Evolutionary conservation across 92 coral and sea anemone species (phyloP).

Genomic region (Hydrozoanthus gracilis): DNA sequence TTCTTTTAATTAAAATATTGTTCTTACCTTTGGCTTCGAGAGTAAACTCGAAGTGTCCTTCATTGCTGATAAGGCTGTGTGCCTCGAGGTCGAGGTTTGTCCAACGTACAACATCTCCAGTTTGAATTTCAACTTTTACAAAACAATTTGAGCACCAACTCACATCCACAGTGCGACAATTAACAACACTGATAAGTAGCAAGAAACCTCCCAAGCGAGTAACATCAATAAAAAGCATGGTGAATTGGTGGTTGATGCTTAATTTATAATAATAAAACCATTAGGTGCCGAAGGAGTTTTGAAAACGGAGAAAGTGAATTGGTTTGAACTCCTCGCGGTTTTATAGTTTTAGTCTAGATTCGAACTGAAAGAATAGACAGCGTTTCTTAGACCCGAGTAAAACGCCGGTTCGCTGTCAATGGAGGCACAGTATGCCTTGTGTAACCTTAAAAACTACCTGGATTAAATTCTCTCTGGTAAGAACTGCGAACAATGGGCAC

Average conservation of each 20-base stretch:
- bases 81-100: constrained; percentile 41
- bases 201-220: constrained; percentile 31
- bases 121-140: constrained; percentile 27
- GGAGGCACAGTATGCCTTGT: neutral
- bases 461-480: constrained; percentile 32
- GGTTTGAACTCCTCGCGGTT: too few species aligned
- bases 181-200: neutral
- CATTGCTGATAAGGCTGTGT: constrained; percentile 23
- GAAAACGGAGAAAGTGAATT: neutral
- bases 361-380: too few species aligned
- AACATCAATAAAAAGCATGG: neutral
- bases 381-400: too few species aligned
- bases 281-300: neutral
- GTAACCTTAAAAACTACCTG: constrained; percentile 11
- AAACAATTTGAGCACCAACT: constrained; percentile 30
- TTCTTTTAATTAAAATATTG: neutral
- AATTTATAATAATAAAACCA: too few species aligned
- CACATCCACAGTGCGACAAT: constrained; percentile 40
- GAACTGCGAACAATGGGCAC: constrained; percentile 29
- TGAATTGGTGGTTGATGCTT: neutral
- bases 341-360: too few species aligned
- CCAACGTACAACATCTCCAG: constrained; percentile 44
- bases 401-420: neutral
- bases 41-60: constrained; percentile 26
- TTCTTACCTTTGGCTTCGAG: constrained; percentile 38